Base-by-base conservation (phyloP, 2,797 vertebrate genomes). In the Sebastes glaucus region DNA sequence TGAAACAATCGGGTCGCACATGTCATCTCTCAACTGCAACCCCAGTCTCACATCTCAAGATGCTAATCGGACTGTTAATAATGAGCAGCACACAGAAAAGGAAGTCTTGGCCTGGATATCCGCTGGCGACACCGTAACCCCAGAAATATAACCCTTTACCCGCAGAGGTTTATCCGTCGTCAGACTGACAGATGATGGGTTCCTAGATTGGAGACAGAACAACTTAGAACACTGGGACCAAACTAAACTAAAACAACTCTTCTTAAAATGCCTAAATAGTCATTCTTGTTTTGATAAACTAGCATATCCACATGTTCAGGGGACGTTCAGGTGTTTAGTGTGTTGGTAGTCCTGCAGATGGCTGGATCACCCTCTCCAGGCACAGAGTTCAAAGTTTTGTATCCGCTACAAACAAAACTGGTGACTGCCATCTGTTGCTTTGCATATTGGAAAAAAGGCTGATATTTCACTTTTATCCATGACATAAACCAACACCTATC, bases 11-110 rank as follows among this genome's bases (percentile, higher is more conserved):
- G 3, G 42, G 42, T 46, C 42, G 16, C 16, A 46, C 16, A 18
- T 7, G 16, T 49, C 18, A 7, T 49, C 46, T 49, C 46, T 49
- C 46, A 49, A 7, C 42, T 46, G 0, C 14, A 42, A 49, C 42
- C 4, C 46, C 16, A 46, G 18, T 49, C 46, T 18, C 3, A 0
- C 18, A 49, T 20, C 2, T 49, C 2, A 49, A 49, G 46, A 49
- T 49, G 46, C 7, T 49, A 49, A 49, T 49, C 1, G 16, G 16
- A 8, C 46, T 20, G 46, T 49, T 0, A 49, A 46, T 0, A 0
- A 18, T 20, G 46, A 49, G 18, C 18, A 49, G 46, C 46, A 49
- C 46, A 0, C 46, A 49, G 46, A 20, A 49, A 18, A 49, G 46
- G 46, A 49, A 49, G 46, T 49, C 16, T 49, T 49, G 7, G 46